A percentile compares a stretch with the other conserved stretches of the same genome.
phyloP scores from a whole-genome alignment of 2,888 invertebrate genomes.

The Strigamia crassipes region DNA sequence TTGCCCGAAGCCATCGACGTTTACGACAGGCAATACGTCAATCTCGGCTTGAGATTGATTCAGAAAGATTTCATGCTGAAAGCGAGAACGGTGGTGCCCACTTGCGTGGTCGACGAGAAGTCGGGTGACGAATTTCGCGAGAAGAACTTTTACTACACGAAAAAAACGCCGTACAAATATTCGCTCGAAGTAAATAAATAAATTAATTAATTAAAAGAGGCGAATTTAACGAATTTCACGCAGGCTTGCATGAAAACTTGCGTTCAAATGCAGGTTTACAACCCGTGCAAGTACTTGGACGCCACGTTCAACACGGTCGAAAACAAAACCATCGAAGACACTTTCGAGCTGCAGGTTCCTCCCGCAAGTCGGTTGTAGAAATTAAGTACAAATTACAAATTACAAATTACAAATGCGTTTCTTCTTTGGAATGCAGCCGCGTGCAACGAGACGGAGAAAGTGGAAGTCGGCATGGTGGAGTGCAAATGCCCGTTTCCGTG shows the following conservation, averaged over 20 bases:
- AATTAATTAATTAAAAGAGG: no score
- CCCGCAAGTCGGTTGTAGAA: not conserved
- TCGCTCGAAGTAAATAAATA: not conserved
- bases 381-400: not conserved
- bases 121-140: not conserved
- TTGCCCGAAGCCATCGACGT: not conserved
- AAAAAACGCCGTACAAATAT: not conserved
- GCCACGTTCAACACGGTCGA: not conserved
- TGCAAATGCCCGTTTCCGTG: not conserved
- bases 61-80: conserved; percentile 5
- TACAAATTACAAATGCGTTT: no score
- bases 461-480: not conserved
- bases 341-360: not conserved
- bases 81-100: not conserved
- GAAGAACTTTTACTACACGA: not conserved
- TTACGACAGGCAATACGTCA: not conserved
- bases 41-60: not conserved
- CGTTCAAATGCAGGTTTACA: not conserved
- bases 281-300: not conserved
- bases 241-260: conserved; percentile 6
- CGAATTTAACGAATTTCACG: no score
- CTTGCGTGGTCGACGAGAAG: not conserved
- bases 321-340: not conserved
- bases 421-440: not conserved
- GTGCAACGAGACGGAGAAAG: not conserved